Evolutionary conservation across 2,797 vertebrate species (phyloP).

Genomic region (Onychomys arenicola): DNA sequence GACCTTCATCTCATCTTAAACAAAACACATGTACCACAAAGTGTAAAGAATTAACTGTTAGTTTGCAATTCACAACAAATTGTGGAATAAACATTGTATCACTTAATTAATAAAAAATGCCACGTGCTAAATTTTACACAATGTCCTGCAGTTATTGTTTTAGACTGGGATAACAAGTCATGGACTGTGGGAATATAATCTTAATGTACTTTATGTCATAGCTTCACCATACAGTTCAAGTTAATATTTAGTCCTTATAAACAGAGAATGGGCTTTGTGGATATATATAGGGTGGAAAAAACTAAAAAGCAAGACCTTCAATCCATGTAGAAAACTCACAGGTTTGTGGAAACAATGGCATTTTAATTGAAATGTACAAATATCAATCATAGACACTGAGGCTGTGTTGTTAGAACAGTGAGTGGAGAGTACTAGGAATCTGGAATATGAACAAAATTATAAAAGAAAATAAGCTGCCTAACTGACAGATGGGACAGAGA

Average conservation of each 20-base stretch:
- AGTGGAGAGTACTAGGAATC: neutral
- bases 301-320: neutral
- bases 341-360: neutral
- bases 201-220: neutral
- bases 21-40: neutral
- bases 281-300: neutral
- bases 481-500: neutral
- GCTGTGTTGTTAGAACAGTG: neutral
- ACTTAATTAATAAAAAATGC: neutral
- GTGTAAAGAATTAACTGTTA: neutral
- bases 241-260: slow-evolving; percentile 10
- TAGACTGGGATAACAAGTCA: neutral
- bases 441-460: neutral
- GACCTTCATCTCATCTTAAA: neutral
- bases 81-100: neutral
- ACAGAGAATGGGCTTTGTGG: neutral
- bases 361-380: slow-evolving; percentile 13
- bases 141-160: neutral
- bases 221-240: neutral
- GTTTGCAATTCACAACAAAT: neutral
- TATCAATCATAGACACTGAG: neutral
- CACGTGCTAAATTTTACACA: neutral
- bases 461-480: neutral
- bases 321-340: neutral
- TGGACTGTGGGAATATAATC: neutral